phyloP scores from a whole-genome alignment of 2,888 invertebrate species.

The Eristalis tenax region DNA sequence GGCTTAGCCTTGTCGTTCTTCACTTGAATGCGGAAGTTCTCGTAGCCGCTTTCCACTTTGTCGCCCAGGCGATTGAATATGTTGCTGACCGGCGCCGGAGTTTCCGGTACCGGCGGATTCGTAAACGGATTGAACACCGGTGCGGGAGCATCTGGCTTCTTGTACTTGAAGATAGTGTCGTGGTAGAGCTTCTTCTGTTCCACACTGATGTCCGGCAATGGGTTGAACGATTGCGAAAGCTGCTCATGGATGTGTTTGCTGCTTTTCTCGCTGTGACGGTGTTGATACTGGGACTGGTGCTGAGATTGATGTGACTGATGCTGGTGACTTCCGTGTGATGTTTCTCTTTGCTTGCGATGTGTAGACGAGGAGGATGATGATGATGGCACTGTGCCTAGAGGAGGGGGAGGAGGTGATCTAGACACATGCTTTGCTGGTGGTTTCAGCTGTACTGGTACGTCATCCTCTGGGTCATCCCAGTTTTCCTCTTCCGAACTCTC shows the following conservation, averaged over 20 bases:
- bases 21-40: constrained; percentile 72
- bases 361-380: constrained; percentile 42
- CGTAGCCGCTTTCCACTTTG: constrained; percentile 55
- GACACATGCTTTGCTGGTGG: neutral
- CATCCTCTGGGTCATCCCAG: constrained; percentile 54
- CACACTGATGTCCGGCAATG: neutral
- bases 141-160: constrained; percentile 46
- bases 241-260: neutral
- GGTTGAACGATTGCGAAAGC: neutral
- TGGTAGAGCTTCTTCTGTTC: constrained; percentile 52
- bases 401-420: constrained; percentile 7
- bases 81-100: neutral
- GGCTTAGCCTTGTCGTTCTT: constrained; percentile 65
- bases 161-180: constrained; percentile 70
- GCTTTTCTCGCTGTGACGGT: constrained; percentile 15
- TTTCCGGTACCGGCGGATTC: constrained; percentile 37
- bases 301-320: neutral
- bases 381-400: neutral
- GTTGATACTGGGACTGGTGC: neutral
- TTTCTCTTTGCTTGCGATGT: constrained; percentile 20
- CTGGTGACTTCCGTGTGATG: constrained; percentile 2
- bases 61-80: constrained; percentile 73
- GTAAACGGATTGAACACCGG: constrained; percentile 5
- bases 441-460: neutral
- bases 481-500: constrained; percentile 61